Evolutionary conservation across 2,113 vertebrate species (phyloP).

Genomic region (Psophia crepitans): DNA sequence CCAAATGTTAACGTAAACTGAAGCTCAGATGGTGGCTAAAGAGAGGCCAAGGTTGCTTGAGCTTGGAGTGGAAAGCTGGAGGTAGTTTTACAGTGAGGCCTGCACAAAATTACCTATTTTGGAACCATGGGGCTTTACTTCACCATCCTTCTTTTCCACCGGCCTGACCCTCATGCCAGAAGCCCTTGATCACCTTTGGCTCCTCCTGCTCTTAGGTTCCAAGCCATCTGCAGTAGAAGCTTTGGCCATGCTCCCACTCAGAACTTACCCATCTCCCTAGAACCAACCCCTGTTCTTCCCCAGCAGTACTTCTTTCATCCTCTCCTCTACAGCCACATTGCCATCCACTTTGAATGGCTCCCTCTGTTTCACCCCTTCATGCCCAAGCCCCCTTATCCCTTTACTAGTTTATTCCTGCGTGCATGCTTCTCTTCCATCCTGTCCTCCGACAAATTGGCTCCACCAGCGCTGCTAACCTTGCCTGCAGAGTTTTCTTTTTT

Average conservation of each 20-base stretch:
- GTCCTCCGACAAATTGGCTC: background rate
- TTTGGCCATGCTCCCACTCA: background rate
- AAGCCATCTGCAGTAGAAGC: background rate
- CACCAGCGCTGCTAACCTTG: background rate
- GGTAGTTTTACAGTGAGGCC: background rate
- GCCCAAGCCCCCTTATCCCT: background rate
- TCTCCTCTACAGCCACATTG: background rate
- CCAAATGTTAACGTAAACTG: background rate
- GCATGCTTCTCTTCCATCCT: background rate
- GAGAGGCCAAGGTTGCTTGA: background rate
- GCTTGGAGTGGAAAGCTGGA: background rate
- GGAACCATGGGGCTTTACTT: background rate
- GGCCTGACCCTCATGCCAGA: background rate
- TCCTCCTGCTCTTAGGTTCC: background rate
- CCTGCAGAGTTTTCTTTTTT: background rate
- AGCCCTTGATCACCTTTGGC: background rate
- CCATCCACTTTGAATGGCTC: background rate
- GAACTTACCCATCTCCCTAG: background rate
- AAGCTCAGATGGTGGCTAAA: background rate
- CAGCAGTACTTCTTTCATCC: background rate
- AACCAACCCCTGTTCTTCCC: background rate
- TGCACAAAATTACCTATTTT: background rate
- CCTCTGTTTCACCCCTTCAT: background rate
- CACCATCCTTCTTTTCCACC: background rate
- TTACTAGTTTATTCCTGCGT: background rate